Conservation (phyloP, 37 sponge, comb jelly and placozoan genomes). For the Dysidea cf. avara region DNA sequence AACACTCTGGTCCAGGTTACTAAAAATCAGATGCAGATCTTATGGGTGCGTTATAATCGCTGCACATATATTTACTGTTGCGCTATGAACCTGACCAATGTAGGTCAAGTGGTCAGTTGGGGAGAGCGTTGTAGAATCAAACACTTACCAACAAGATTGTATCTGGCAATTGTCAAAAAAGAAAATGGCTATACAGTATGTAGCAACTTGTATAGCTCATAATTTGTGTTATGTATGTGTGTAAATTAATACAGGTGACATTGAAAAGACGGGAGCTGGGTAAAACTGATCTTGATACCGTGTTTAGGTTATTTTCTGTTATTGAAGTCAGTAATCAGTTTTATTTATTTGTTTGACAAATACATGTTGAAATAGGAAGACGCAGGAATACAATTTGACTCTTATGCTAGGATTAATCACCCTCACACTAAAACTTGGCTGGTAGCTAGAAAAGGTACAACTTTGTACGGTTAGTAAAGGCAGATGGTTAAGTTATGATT, state of each 20-base stretch:
- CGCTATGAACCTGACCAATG: too few relatives aligned
- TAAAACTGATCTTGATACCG: constrained; percentile 30
- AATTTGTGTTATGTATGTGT: not conserved
- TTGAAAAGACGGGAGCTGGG: not conserved
- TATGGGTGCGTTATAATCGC: too few relatives aligned
- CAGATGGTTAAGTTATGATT: not conserved
- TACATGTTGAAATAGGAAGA: constrained; percentile 53
- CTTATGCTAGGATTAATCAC: constrained; percentile 74
- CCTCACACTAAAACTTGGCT: constrained; percentile 57
- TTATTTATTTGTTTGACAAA: too few relatives aligned
- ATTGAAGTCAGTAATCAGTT: constrained; percentile 35
- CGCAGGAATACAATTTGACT: constrained; percentile 42
- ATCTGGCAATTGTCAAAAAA: constrained; percentile 48
- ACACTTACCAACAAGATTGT: constrained; percentile 68
- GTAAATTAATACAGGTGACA: not conserved
- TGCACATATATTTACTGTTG: too few relatives aligned
- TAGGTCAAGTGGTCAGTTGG: constrained; percentile 65
- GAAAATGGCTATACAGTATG: constrained; percentile 14
- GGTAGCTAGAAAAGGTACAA: constrained; percentile 44
- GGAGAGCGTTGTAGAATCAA: constrained; percentile 68
- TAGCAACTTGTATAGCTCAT: not conserved
- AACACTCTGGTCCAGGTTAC: too few relatives aligned
- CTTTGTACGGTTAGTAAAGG: not conserved
- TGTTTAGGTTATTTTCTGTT: constrained; percentile 54
- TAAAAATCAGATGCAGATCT: too few relatives aligned